Base-by-base conservation (phyloP, 2,888 invertebrate species). In the Heliconius charithonia region DNA sequence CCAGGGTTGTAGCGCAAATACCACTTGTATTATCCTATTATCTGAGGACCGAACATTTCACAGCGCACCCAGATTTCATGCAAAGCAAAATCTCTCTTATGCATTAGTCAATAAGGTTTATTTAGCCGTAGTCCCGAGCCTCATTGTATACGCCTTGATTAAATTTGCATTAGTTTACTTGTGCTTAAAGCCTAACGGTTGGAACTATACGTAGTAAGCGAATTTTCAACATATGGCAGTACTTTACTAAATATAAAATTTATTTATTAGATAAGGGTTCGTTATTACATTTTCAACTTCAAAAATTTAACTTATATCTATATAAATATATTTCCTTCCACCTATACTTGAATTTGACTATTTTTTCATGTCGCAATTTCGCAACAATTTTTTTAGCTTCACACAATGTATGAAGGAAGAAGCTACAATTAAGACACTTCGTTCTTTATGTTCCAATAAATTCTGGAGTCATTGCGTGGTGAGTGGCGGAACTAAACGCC, bases 131-230 rank as follows among this genome's bases (percentile, higher is more conserved):
- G 32, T 16, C 10, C 3, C 29, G 2, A 19, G 37, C 3, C 59
- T 32, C 27, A 71, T 56, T 72, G 73, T 72, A 59, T 67, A 41
- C 41, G 69, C 63, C 76, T 81, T 82, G 78, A 81, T 82, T 81
- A 81, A 82, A 81, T 82, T 83, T 83, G 78, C 81, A 81, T 80
- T 81, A 73, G 62, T 73, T 80, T 70, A 70, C 75, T 82, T 81
- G 76, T 78, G 78, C 78, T 81, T 79, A 67, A 76, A 79, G 72
- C 69, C 66, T 73, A 65, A 65, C 66, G 66, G 63, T 73, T 45
- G 72, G 76, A 76, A 74, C 65, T 67, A 59, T 79, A 69, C 45
- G 19, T 25, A 29, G 77, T 79, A 56, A 66, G 66, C 45, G 12
- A 56, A 74, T 32, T 32, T 71, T 51, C 51, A 66, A 29, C 41